Conservation (phyloP, 1,140 invertebrate genomes). For the Maniola jurtina region DNA sequence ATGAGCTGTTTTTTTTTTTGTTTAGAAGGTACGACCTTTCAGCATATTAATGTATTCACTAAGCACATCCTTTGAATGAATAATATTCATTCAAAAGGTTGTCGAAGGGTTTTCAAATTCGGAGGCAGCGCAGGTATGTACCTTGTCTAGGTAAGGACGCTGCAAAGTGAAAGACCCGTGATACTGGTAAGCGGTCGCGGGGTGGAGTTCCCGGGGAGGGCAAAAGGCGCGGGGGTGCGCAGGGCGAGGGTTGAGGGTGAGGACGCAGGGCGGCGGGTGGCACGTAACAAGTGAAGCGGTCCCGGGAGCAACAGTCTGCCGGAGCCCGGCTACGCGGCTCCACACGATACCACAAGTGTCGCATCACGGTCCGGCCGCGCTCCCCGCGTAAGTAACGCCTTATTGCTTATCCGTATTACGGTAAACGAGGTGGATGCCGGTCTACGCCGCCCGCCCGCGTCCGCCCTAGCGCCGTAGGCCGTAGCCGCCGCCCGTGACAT, state of each 20-base stretch:
- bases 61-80: conserved; percentile 26
- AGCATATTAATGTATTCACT: conserved; percentile 23
- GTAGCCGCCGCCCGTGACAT: conserved; percentile 19
- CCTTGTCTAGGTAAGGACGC: conserved; percentile 55
- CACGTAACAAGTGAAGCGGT: conserved; percentile 75
- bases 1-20: neutral
- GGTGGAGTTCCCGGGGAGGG: conserved; percentile 54
- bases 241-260: conserved; percentile 43
- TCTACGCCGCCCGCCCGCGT: neutral
- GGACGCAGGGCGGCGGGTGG: conserved; percentile 61
- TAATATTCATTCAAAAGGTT: conserved; percentile 31
- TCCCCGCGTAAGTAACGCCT: conserved; percentile 64
- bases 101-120: conserved; percentile 30
- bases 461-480: conserved; percentile 5
- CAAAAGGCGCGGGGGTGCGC: conserved; percentile 40
- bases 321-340: conserved; percentile 71
- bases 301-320: conserved; percentile 77
- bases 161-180: conserved; percentile 67
- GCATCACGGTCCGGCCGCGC: conserved; percentile 43
- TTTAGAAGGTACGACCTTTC: conserved; percentile 3
- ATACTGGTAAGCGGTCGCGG: conserved; percentile 65
- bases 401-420: conserved; percentile 47
- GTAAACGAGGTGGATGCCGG: conserved; percentile 19
- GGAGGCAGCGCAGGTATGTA: conserved; percentile 37
- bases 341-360: conserved; percentile 53